Evolutionary conservation across 1,140 invertebrate species (phyloP).

Genomic region (Oncopeltus fasciatus): DNA sequence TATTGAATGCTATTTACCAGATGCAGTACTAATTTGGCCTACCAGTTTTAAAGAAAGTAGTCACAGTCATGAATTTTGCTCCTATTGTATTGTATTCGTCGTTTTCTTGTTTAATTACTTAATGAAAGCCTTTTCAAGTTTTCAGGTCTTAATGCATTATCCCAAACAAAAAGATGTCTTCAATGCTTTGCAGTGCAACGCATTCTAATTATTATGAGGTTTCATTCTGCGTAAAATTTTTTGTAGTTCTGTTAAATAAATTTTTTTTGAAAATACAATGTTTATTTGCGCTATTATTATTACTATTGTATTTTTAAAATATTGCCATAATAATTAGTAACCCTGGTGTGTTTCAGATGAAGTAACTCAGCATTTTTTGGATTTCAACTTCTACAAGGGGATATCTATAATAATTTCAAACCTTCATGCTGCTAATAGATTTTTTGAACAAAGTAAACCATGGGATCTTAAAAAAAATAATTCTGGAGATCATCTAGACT

Average conservation of each 20-base stretch:
- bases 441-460: slow-evolving; percentile 71
- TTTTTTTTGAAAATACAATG: not conserved
- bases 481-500: slow-evolving; percentile 41
- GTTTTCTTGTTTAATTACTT: no score
- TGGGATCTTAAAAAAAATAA: slow-evolving; percentile 63
- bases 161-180: no score
- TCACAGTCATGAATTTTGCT: no score
- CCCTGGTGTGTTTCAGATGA: slow-evolving; percentile 30
- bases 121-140: no score
- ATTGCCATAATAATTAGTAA: not conserved
- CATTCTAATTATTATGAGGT: not conserved
- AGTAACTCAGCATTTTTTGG: slow-evolving; percentile 49
- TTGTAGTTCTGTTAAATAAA: not conserved
- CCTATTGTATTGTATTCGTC: no score
- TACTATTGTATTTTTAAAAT: not conserved
- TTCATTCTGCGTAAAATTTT: not conserved
- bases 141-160: no score
- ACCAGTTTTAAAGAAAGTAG: no score
- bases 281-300: slow-evolving; percentile 20
- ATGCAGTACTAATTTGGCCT: no score
- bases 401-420: slow-evolving; percentile 60
- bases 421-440: slow-evolving; percentile 64
- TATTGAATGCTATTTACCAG: no score
- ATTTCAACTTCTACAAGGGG: slow-evolving; percentile 71
- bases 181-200: not conserved